Evolutionary conservation across 2,797 vertebrate species (phyloP).

Genomic region (Odontamblyopus rebecca): DNA sequence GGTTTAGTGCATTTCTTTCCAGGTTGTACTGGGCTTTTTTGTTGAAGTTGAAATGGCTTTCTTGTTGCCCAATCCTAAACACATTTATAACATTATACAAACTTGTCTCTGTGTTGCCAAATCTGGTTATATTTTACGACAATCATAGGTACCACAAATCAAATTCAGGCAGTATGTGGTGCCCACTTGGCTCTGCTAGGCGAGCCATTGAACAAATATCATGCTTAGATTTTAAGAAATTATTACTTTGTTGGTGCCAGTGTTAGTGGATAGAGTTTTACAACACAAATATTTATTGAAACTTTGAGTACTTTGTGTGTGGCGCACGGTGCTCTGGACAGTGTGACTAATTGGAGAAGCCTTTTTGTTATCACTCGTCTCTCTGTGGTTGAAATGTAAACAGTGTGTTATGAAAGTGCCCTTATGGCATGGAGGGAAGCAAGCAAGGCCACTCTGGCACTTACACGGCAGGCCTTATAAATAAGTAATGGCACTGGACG

Average conservation of each 20-base stretch:
- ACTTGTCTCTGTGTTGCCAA: not conserved
- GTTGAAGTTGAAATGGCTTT: not conserved
- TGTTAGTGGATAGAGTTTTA: constrained; percentile 48
- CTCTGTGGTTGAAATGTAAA: constrained; percentile 76
- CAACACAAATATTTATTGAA: constrained; percentile 69
- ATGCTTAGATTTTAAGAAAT: not conserved
- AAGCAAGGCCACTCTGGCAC: constrained; percentile 79
- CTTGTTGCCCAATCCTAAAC: not conserved
- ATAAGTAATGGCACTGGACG: constrained; percentile 84
- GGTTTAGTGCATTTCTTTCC: not conserved
- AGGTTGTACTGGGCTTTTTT: not conserved
- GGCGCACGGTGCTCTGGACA: constrained; percentile 64
- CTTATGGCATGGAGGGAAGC: constrained; percentile 74
- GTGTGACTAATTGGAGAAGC: constrained; percentile 76
- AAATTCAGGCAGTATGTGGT: not conserved
- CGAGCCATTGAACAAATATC: too few species aligned
- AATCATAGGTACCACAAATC: not conserved
- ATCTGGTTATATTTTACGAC: not conserved
- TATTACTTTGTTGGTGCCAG: constrained; percentile 17
- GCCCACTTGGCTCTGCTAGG: not conserved
- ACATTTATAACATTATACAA: not conserved
- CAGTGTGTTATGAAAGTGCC: constrained; percentile 79
- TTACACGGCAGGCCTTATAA: constrained; percentile 81
- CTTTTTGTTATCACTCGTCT: constrained; percentile 73
- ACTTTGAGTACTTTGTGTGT: constrained; percentile 36